These are phyloP conservation scores for Pitangus sulphuratus DNA, from an alignment of 2,797 vertebrate genomes.

Conservation along the genomic window DNA sequence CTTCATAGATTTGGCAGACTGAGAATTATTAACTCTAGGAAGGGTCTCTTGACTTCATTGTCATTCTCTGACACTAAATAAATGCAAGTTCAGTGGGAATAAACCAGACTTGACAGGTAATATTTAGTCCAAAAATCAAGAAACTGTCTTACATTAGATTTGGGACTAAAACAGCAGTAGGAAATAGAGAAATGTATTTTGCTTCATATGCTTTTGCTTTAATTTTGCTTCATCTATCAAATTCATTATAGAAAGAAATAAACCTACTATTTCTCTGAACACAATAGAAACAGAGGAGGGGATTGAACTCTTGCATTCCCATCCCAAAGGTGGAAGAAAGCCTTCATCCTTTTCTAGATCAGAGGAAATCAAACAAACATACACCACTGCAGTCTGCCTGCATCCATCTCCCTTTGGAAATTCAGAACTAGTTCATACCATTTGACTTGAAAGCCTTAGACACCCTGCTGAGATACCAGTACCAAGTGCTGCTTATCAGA, in stretches of 20 bases:
- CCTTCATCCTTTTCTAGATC: not conserved
- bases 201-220: not conserved
- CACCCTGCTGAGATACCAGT: not conserved
- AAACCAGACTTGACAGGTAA: not conserved
- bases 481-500: not conserved
- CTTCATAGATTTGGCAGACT: not conserved
- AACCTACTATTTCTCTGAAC: not conserved
- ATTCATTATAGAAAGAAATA: not conserved
- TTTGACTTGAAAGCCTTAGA: not conserved
- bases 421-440: not conserved
- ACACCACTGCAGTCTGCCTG: not conserved
- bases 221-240: not conserved
- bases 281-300: not conserved
- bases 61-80: not conserved
- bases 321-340: not conserved
- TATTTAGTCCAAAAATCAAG: not conserved
- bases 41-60: no score
- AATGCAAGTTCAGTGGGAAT: not conserved
- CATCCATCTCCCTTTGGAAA: not conserved
- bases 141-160: not conserved
- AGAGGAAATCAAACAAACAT: not conserved
- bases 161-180: not conserved
- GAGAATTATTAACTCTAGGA: not conserved
- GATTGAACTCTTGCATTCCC: not conserved
- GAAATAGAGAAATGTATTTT: not conserved